phyloP scores from a whole-genome alignment of 1,140 invertebrate species.

The Teleogryllus occipitalis region DNA sequence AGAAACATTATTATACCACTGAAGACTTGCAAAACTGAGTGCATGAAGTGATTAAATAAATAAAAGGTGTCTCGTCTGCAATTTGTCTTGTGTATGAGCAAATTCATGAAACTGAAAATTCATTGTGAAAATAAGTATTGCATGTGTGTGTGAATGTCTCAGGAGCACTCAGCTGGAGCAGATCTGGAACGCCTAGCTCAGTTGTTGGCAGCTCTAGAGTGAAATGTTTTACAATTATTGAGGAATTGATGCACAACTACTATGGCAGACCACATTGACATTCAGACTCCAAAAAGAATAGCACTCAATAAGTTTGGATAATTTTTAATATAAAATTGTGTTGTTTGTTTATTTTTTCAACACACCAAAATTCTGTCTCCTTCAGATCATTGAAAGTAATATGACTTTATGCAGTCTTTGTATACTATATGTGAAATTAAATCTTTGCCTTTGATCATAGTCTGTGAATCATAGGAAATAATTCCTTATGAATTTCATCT shows the following conservation, averaged over 20 bases:
- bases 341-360: too few species aligned
- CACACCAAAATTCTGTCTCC: too few species aligned
- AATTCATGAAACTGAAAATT: neutral
- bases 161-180: neutral
- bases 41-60: neutral
- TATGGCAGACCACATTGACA: neutral
- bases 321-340: too few species aligned
- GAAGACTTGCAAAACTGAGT: neutral
- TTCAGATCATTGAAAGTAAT: too few species aligned
- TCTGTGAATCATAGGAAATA: too few species aligned
- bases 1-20: neutral
- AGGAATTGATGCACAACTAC: neutral
- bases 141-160: neutral
- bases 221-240: neutral
- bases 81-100: neutral
- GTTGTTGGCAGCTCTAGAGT: neutral
- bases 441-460: too few species aligned
- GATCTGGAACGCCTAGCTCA: neutral
- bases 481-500: too few species aligned
- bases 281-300: neutral
- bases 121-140: neutral
- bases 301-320: neutral
- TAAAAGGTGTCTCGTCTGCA: neutral
- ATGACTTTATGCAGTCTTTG: too few species aligned
- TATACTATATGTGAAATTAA: too few species aligned